Conservation (phyloP, 2,113 vertebrate genomes). For the Puntigrus tetrazona region DNA sequence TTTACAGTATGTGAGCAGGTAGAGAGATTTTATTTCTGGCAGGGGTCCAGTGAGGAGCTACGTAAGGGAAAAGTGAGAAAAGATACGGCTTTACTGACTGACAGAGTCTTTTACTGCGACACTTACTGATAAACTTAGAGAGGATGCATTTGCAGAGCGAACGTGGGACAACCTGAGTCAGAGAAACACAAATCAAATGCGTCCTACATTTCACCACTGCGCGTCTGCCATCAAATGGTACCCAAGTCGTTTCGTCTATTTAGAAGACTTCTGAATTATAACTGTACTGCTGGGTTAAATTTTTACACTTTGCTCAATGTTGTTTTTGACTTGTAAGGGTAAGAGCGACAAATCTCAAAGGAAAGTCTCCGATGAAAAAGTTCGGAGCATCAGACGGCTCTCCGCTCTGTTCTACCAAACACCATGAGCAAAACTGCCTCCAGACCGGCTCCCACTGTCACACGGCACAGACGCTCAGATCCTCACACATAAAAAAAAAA, state of each 20-base stretch:
- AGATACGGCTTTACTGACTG: slow-evolving; percentile 9
- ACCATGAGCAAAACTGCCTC: slow-evolving; percentile 31
- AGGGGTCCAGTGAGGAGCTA: not conserved
- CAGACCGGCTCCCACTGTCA: not conserved
- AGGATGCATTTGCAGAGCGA: not conserved
- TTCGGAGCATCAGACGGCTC: slow-evolving; percentile 15
- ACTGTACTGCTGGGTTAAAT: not conserved
- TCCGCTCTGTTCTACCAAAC: slow-evolving; percentile 17
- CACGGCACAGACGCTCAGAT: slow-evolving; percentile 13
- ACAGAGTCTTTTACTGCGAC: not conserved
- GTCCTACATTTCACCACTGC: slow-evolving; percentile 3
- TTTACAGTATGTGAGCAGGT: slow-evolving; percentile 10
- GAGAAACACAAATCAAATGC: slow-evolving; percentile 18
- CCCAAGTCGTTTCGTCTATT: not conserved
- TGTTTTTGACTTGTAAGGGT: slow-evolving; percentile 29
- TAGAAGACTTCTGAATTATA: slow-evolving; percentile 10
- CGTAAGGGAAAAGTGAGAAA: not conserved
- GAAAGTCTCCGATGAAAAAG: slow-evolving; percentile 6
- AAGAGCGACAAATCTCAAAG: slow-evolving; percentile 29
- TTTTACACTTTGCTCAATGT: slow-evolving; percentile 24
- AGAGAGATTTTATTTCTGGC: slow-evolving; percentile 6
- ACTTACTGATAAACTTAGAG: not conserved
- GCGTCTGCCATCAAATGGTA: slow-evolving; percentile 14
- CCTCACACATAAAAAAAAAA: not conserved
- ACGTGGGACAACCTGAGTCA: slow-evolving; percentile 13